Conservation (phyloP, 2,113 vertebrate species). For the Notiomystis cincta region DNA sequence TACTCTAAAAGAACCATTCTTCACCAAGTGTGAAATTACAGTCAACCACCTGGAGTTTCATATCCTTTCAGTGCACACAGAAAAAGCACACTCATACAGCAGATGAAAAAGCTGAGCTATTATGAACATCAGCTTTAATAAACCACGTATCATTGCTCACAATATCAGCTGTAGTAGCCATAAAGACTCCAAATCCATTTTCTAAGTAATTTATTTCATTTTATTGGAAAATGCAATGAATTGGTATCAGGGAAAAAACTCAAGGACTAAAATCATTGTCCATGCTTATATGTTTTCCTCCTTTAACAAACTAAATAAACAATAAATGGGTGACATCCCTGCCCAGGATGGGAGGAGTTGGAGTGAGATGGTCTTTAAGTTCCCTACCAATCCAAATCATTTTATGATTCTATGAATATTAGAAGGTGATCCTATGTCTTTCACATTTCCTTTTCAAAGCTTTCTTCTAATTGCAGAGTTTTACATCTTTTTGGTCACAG, state of each 20-base stretch:
- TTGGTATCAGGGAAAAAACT: not conserved
- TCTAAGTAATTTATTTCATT: not conserved
- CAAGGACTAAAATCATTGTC: not conserved
- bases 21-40: not conserved
- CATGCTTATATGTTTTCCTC: not conserved
- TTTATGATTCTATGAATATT: not conserved
- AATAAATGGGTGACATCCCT: not conserved
- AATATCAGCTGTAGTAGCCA: not conserved
- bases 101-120: not conserved
- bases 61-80: not conserved
- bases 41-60: constrained; percentile 37
- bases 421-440: not conserved
- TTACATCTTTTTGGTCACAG: not conserved
- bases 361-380: not conserved
- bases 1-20: not conserved
- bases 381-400: not conserved
- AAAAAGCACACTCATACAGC: not conserved
- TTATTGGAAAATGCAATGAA: not conserved
- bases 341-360: not conserved
- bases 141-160: not conserved
- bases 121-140: not conserved
- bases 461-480: not conserved
- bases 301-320: not conserved
- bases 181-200: not conserved
- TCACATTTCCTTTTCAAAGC: not conserved